phyloP scores from a whole-genome alignment of 37 sponge, comb jelly and placozoan species.

The Geodia barretti region DNA sequence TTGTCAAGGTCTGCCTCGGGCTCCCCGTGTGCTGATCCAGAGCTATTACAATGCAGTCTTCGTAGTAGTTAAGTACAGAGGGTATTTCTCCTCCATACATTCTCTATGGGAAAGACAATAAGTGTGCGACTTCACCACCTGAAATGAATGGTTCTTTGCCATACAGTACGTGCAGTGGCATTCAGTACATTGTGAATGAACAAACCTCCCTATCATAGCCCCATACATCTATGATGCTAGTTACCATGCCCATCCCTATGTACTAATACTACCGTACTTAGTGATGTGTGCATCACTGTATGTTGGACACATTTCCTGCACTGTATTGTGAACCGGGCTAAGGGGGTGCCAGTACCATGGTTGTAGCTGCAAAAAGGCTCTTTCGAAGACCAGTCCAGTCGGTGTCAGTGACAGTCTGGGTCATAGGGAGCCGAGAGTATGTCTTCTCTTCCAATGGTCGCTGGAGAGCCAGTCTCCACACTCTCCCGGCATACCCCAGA shows the following conservation, averaged over 20 bases:
- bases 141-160: no score
- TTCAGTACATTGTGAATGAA: no score
- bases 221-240: no score
- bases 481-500: constrained; percentile 69
- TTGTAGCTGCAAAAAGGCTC: constrained; percentile 23
- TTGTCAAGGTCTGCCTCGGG: constrained; percentile 67
- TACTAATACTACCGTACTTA: no score
- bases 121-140: no score
- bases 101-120: background rate
- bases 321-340: no score
- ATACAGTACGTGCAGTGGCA: no score
- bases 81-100: background rate
- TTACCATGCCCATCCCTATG: no score
- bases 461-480: constrained; percentile 31
- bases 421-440: constrained; percentile 52
- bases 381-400: constrained; percentile 63
- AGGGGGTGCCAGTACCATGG: no score
- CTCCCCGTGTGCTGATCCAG: background rate
- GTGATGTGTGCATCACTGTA: no score
- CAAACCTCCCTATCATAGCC: no score
- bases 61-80: background rate
- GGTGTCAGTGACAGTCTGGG: constrained; percentile 24
- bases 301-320: no score
- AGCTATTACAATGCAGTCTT: background rate
- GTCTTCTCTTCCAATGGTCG: constrained; percentile 44